Conservation (phyloP, 2,797 vertebrate genomes). For the Pelobates cultripes region DNA sequence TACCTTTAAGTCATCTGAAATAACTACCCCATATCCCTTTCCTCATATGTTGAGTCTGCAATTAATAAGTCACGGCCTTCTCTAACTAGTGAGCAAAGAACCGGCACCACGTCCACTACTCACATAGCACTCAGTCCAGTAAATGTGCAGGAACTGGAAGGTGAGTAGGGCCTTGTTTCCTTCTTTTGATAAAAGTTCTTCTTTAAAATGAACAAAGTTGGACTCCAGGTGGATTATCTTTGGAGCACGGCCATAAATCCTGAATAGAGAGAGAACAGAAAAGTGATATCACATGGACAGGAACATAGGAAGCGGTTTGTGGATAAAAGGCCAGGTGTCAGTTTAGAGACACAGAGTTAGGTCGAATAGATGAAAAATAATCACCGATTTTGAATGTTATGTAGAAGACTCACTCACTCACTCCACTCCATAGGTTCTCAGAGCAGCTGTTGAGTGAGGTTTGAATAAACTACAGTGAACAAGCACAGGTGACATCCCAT, state of each 20-base stretch:
- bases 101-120: constrained; percentile 66
- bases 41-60: no score
- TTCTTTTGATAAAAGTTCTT: constrained; percentile 95
- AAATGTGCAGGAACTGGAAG: constrained; percentile 98
- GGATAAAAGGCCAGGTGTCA: neutral
- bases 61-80: no score
- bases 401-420: constrained; percentile 64
- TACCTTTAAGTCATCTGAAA: no score
- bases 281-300: neutral
- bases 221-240: constrained; percentile 99
- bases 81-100: no score
- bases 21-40: no score
- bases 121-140: constrained; percentile 98
- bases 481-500: constrained; percentile 65
- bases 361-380: no score
- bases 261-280: constrained; percentile 57
- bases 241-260: constrained; percentile 94
- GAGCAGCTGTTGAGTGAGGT: constrained; percentile 80
- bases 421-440: constrained; percentile 86
- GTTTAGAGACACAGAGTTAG: no score
- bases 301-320: neutral
- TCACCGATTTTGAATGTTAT: neutral
- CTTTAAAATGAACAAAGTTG: constrained; percentile 98
- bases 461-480: constrained; percentile 79
- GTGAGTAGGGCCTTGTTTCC: constrained; percentile 96